Percentiles rank a stretch among this genome's conserved stretches.
These are phyloP conservation scores for Rhynchonema sp. DNA, from an alignment of 2,888 invertebrate species.

Conservation along the genomic window DNA sequence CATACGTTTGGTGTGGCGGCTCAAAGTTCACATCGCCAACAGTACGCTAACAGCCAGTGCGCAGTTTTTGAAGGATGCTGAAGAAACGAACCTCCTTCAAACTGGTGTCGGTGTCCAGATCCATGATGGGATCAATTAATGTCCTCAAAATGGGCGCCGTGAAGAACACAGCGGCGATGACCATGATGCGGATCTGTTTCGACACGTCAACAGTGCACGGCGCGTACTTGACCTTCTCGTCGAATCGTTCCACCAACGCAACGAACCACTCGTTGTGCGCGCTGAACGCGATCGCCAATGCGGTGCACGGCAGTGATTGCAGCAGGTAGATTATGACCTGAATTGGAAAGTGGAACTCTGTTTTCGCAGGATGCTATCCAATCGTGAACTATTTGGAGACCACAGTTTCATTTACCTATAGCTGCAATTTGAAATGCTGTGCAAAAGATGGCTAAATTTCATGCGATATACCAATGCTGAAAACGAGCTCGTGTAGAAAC, in stretches of 20 bases:
- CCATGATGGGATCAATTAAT: neutral
- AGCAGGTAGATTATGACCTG: neutral
- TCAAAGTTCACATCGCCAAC: too few relatives aligned
- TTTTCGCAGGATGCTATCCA: neutral
- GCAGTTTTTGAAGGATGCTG: too few relatives aligned
- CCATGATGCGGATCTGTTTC: neutral
- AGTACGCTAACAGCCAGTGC: too few relatives aligned
- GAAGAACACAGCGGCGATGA: neutral
- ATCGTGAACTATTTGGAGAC: too few relatives aligned
- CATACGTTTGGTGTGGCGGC: too few relatives aligned
- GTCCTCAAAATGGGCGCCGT: neutral
- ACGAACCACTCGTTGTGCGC: neutral
- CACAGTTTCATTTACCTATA: too few relatives aligned
- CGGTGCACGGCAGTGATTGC: neutral
- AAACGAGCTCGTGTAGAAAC: too few relatives aligned
- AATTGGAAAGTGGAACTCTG: neutral
- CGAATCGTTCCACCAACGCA: neutral
- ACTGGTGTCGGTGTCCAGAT: neutral
- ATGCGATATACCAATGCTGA: too few relatives aligned
- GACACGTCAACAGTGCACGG: neutral
- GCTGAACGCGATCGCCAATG: neutral
- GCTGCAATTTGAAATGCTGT: too few relatives aligned
- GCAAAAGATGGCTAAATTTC: too few relatives aligned
- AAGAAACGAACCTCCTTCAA: neutral
- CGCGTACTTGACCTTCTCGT: neutral